phyloP scores from a whole-genome alignment of 2,113 vertebrate genomes.

The Coptodon bakossiorum region DNA sequence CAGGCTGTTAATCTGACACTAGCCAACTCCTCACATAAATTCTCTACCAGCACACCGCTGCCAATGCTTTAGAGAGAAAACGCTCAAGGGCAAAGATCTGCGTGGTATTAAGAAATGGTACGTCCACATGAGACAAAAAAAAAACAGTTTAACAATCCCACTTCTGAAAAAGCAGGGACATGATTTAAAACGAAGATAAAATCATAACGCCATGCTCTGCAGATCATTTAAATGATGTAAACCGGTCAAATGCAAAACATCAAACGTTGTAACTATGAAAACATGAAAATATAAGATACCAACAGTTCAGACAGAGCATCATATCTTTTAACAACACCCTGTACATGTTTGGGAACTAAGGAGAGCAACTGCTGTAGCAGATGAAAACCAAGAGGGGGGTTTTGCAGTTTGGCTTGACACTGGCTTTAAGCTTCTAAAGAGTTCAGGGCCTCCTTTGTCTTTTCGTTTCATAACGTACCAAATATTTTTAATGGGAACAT shows the following conservation, averaged over 20 bases:
- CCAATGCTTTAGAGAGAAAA: not conserved
- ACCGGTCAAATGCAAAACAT: not conserved
- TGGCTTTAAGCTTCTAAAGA: not conserved
- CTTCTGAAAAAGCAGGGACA: not conserved
- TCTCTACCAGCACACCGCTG: not conserved
- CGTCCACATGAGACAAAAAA: not conserved
- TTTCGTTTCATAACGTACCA: not conserved
- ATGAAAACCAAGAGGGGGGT: not conserved
- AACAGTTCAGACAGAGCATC: not conserved
- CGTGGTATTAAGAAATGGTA: not conserved
- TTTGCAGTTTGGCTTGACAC: not conserved
- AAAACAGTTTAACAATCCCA: not conserved
- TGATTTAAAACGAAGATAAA: not conserved
- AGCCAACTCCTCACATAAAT: conserved; percentile 25
- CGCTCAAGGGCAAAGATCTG: conserved; percentile 14
- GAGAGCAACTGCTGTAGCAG: not conserved
- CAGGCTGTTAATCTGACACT: conserved; percentile 31
- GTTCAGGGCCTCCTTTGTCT: not conserved
- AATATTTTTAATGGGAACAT: not conserved
- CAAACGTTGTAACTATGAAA: not conserved
- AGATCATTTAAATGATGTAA: not conserved
- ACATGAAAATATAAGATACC: not conserved
- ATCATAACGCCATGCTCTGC: not conserved
- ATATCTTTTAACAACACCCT: not conserved
- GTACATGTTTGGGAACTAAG: not conserved